These are phyloP conservation scores for Drosophila bocqueti DNA, from an alignment of 1,140 invertebrate species.

Conservation along the genomic window DNA sequence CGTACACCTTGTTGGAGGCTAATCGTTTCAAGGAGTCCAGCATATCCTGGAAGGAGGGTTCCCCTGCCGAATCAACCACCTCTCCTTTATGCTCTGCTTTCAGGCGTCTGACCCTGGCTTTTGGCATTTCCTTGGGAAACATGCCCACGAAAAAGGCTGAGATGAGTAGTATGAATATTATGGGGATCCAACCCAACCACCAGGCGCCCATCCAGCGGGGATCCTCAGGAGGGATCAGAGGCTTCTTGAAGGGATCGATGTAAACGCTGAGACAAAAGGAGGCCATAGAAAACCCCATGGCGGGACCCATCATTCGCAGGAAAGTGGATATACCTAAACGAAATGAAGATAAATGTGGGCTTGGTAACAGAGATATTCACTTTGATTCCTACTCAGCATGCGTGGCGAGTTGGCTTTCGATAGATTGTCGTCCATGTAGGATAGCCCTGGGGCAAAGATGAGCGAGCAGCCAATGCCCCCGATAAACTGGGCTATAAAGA, in stretches of 20 bases:
- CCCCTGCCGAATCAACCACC: background rate
- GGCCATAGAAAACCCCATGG: constrained; percentile 89
- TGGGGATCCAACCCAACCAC: constrained; percentile 92
- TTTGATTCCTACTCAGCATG: constrained; percentile 86
- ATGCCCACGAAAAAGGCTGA: constrained; percentile 87
- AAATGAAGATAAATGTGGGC: background rate
- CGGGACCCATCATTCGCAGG: constrained; percentile 89
- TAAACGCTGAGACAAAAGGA: constrained; percentile 89
- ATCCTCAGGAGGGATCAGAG: constrained; percentile 88
- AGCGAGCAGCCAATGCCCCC: constrained; percentile 88
- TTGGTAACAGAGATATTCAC: constrained; percentile 24
- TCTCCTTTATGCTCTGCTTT: constrained; percentile 4
- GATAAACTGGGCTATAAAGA: constrained; percentile 88
- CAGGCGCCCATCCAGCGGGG: constrained; percentile 92
- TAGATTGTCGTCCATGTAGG: constrained; percentile 90
- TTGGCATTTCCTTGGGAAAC: constrained; percentile 88
- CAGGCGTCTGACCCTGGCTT: constrained; percentile 55
- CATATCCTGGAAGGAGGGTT: constrained; percentile 61
- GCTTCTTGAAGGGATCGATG: constrained; percentile 88
- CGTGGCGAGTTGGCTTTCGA: constrained; percentile 89
- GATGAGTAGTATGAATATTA: constrained; percentile 87
- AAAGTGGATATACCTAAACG: constrained; percentile 88
- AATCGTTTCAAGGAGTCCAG: constrained; percentile 47
- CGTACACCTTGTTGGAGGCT: constrained; percentile 88
- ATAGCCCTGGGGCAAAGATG: constrained; percentile 88